Conservation (phyloP, 1,140 invertebrate species). For the Pararge aegeria region DNA sequence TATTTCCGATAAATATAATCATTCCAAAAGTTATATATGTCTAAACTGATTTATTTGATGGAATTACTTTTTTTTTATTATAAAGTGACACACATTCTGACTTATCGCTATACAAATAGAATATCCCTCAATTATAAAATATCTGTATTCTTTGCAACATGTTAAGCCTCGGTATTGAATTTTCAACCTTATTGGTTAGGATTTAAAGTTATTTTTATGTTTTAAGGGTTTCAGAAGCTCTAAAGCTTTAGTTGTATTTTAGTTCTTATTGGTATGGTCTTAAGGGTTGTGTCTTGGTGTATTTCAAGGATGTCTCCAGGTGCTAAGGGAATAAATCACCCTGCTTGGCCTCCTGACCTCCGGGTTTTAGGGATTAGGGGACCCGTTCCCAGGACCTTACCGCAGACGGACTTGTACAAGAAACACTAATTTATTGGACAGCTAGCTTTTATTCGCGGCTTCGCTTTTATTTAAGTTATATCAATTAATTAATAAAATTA, state of each 20-base stretch:
- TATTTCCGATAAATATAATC: too few relatives aligned
- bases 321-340: conserved; percentile 47
- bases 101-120: conserved; percentile 5
- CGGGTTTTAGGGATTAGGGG: conserved; percentile 48
- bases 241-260: neutral
- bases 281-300: neutral
- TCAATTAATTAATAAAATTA: too few relatives aligned
- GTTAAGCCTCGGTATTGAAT: neutral
- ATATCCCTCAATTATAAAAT: neutral
- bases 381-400: conserved; percentile 45
- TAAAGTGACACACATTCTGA: neutral
- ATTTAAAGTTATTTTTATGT: neutral
- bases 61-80: neutral
- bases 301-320: conserved; percentile 28
- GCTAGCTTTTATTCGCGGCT: too few relatives aligned
- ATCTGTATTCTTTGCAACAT: neutral
- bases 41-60: neutral
- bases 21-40: too few relatives aligned
- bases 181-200: neutral
- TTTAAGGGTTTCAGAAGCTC: neutral
- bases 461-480: too few relatives aligned
- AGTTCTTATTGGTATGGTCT: neutral
- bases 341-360: conserved; percentile 49
- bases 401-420: conserved; percentile 12
- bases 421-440: conserved; percentile 20